Conservation (phyloP, 2,113 vertebrate genomes). For the Phalacrocorax aristotelis region DNA sequence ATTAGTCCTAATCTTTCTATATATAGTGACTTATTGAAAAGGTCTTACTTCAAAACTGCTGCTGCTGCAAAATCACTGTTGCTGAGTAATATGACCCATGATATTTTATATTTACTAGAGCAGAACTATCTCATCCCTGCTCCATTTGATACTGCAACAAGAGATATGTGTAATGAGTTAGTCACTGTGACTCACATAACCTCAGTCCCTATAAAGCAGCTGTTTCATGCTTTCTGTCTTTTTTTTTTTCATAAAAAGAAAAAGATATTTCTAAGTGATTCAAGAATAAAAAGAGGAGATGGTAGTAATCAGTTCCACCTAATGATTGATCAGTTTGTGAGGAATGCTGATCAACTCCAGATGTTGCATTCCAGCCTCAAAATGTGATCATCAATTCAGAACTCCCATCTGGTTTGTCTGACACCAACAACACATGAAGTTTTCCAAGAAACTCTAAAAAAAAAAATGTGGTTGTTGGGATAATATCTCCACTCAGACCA, state of each 20-base stretch:
- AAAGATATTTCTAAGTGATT: slow-evolving; percentile 58
- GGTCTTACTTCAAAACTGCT: slow-evolving; percentile 72
- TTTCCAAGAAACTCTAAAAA: slow-evolving; percentile 3
- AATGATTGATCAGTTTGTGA: slow-evolving; percentile 68
- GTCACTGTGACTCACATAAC: slow-evolving; percentile 71
- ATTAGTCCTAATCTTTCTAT: slow-evolving; percentile 37
- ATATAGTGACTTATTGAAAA: slow-evolving; percentile 57
- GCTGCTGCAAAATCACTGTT: slow-evolving; percentile 66
- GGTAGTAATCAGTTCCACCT: slow-evolving; percentile 66
- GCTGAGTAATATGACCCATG: slow-evolving; percentile 73
- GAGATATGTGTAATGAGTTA: slow-evolving; percentile 68
- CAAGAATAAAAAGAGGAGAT: slow-evolving; percentile 58
- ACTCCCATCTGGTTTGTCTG: slow-evolving; percentile 44
- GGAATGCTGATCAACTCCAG: slow-evolving; percentile 65
- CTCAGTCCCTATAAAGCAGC: slow-evolving; percentile 29
- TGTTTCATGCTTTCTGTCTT: slow-evolving; percentile 42
- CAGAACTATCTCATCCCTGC: slow-evolving; percentile 44
- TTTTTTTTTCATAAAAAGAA: background rate
- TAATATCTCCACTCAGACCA: background rate
- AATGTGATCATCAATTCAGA: slow-evolving; percentile 56
- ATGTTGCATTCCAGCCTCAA: slow-evolving; percentile 38
- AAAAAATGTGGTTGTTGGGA: background rate
- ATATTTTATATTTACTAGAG: slow-evolving; percentile 67
- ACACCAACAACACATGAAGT: background rate
- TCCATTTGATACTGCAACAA: slow-evolving; percentile 72